phyloP scores from a whole-genome alignment of 2,797 vertebrate species.

The Austrolebias charrua region DNA sequence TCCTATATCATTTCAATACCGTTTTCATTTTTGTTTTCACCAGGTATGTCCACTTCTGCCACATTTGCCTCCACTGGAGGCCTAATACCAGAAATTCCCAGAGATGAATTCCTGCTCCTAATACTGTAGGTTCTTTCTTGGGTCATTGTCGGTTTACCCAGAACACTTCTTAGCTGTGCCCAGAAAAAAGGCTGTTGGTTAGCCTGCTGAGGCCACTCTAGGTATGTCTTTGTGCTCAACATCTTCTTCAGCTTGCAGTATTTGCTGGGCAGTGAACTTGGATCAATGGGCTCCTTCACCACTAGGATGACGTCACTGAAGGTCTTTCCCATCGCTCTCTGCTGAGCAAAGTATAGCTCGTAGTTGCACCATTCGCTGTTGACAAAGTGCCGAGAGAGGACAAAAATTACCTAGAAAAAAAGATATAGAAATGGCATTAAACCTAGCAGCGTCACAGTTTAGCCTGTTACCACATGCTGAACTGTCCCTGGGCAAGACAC shows the following conservation, averaged over 20 bases:
- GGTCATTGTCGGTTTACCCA: constrained; percentile 72
- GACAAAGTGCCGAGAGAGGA: constrained; percentile 84
- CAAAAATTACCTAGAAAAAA: constrained; percentile 78
- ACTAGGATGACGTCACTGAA: constrained; percentile 83
- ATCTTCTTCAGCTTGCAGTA: constrained; percentile 86
- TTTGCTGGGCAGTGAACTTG: constrained; percentile 79
- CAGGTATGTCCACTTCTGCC: not conserved
- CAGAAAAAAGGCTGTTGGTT: constrained; percentile 84
- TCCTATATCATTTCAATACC: constrained; percentile 1
- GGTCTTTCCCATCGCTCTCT: constrained; percentile 82
- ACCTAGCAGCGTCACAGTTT: not conserved
- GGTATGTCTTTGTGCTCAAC: constrained; percentile 84
- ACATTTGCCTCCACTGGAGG: constrained; percentile 18
- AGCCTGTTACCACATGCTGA: too few species aligned
- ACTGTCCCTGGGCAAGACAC: too few species aligned
- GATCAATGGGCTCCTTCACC: constrained; percentile 83
- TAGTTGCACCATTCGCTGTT: constrained; percentile 93
- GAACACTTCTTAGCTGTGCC: constrained; percentile 80
- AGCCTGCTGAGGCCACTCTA: constrained; percentile 85
- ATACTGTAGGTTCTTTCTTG: constrained; percentile 28
- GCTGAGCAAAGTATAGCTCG: constrained; percentile 89
- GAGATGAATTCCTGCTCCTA: constrained; percentile 50
- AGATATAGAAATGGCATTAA: not conserved
- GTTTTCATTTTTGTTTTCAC: constrained; percentile 18
- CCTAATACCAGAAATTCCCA: constrained; percentile 39